phyloP scores from a whole-genome alignment of 2,797 vertebrate genomes.

The Cacajao melanocephalus region DNA sequence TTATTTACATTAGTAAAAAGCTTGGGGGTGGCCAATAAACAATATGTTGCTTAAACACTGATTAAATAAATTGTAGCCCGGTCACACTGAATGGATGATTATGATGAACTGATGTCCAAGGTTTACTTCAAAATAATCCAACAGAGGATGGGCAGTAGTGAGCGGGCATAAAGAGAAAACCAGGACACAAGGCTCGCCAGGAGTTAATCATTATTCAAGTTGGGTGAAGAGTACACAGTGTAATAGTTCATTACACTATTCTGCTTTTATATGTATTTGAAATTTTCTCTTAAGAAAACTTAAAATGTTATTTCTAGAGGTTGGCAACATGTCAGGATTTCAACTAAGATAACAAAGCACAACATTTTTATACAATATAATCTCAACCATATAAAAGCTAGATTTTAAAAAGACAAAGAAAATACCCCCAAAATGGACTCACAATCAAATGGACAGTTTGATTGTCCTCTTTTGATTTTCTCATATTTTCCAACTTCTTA shows the following conservation, averaged over 20 bases:
- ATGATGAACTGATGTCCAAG: not conserved
- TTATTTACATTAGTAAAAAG: not conserved
- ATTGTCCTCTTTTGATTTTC: constrained; percentile 9
- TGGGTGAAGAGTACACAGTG: not conserved
- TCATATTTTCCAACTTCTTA: not conserved
- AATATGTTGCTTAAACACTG: not conserved
- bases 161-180: not conserved
- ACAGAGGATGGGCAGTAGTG: not conserved
- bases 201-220: not conserved
- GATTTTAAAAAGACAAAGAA: not conserved
- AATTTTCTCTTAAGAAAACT: not conserved
- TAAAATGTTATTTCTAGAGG: not conserved
- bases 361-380: not conserved
- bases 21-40: not conserved
- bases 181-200: not conserved
- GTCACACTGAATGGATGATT: too few species aligned
- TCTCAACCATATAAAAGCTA: not conserved
- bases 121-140: not conserved
- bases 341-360: not conserved
- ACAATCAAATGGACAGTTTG: not conserved
- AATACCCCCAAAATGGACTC: not conserved
- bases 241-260: not conserved
- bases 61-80: not conserved
- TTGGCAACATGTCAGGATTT: not conserved
- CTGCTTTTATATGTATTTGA: not conserved